Base-by-base conservation (phyloP, 2,888 invertebrate genomes). In the Drosophila colorata region DNA sequence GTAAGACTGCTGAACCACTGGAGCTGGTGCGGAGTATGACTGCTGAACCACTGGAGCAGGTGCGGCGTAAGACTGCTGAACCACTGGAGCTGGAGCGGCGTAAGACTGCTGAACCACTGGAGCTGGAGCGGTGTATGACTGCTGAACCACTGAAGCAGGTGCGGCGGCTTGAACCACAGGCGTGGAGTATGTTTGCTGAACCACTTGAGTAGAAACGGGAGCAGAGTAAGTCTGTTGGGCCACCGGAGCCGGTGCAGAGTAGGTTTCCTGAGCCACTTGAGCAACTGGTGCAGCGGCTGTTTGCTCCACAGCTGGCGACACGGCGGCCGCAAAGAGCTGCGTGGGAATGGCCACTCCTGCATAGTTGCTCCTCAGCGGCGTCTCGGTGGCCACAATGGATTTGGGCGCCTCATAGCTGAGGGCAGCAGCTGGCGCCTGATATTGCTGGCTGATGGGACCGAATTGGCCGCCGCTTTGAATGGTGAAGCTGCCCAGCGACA, bases 401-500 rank as follows among this genome's bases (percentile, higher is more conserved):
- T 72, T 63, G 20, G 71, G 59, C 13, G 75, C 13, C 28, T 74
- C 79, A 65, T 72, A 77, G 61, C 46, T 78, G 23, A 69, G 48
- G 0, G 72, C 23, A 33, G 59, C 52, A 31, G 6, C 11, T 1
- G 58, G 20, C 16, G 48, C 28, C 18, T 52, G 57, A 35, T 25
- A 38, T 9, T 73, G 69, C 35, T 78, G 70, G 11, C 40, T 28
- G 2, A 53, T 20, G n/a, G 41, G 16, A 18, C 23, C 33, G 11
- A 28, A n/a, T 18, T 79, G 73, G 6, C 58, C 64, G 5, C 44
- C 65, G 5, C 69, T 59, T 6, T 76, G 77, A 23, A 90, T 47
- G 8, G 84, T 68, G 47, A 88, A 90, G 67, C 87, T 90, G 44
- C 80, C 90, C 35, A 90, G 20, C 0, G 85, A 72, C 4, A 90